phyloP scores from a whole-genome alignment of 2,888 invertebrate genomes.

The Dorcus parallelipipedus region DNA sequence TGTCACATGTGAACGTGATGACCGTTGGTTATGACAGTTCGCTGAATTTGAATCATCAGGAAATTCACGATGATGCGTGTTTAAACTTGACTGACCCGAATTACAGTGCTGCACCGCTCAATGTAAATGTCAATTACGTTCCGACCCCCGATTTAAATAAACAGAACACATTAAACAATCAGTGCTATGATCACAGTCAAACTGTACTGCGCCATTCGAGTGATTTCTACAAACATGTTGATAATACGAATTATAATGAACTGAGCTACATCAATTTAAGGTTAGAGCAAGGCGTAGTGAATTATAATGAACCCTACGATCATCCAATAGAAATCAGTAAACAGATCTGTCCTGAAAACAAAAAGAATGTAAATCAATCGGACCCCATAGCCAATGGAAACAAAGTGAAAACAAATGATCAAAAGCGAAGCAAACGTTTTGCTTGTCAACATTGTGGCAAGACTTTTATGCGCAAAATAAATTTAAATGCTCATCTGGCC shows the following conservation, averaged over 20 bases:
- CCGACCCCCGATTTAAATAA: slow-evolving; percentile 1
- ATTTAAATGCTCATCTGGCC: slow-evolving; percentile 43
- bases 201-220: slow-evolving; percentile 28
- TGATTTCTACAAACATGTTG: slow-evolving; percentile 22
- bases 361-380: neutral
- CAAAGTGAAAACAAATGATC: neutral
- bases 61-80: neutral
- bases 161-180: slow-evolving; percentile 4
- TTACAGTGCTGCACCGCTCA: neutral
- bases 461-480: slow-evolving; percentile 39
- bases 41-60: slow-evolving; percentile 3
- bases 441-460: slow-evolving; percentile 42
- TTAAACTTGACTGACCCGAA: slow-evolving; percentile 1
- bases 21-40: slow-evolving; percentile 8
- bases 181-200: slow-evolving; percentile 16
- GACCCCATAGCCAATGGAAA: neutral
- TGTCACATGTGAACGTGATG: slow-evolving; percentile 9
- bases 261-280: slow-evolving; percentile 2
- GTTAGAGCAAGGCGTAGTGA: no score
- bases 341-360: neutral
- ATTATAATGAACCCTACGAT: neutral
- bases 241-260: slow-evolving; percentile 3
- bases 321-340: neutral
- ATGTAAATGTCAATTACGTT: neutral
- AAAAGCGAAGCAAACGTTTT: slow-evolving; percentile 28